Evolutionary conservation across 2,113 vertebrate genomes (phyloP), one percentile per base, ranked within the genome.

Genomic region (Kryptolebias marmoratus): DNA sequence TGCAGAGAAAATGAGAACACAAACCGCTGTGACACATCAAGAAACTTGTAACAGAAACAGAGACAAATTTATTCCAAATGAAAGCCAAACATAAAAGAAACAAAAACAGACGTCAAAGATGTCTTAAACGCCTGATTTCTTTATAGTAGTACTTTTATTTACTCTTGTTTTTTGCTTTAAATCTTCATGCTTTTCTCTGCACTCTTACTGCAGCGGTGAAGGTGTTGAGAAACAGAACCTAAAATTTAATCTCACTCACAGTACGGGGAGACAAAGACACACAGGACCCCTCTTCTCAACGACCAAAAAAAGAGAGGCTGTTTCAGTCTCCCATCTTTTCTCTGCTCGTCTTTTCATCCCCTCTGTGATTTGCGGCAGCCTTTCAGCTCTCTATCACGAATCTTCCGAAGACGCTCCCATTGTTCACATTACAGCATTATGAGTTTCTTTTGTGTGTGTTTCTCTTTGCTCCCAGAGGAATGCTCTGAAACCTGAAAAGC

Each of bases 401-500:
- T 88, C 75, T 77, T 78, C 55, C 48, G 44, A 81, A 68, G 64
- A 77, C 75, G 36, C 67, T 70, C 44, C 78, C 68, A 85, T 90
- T 88, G 87, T 90, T 67, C 64, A 52, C 60, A 68, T 73, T 75
- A 67, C 44, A 64, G 84, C 78, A 78, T 75, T 86, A 79, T 75
- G 84, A 86, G 73, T 71, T 83, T 54, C 77, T 79, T 93, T 91
- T 88, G 84, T 90, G 78, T 70, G 72, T 45, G 67, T 59, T 32
- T 80, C 64, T 73, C 36, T 69, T 66, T 80, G 53, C 76, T 73
- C 80, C 79, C 83, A 68, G 70, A 79, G 67, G 87, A 71, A 66
- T 52, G 71, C 63, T 18, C 64, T 84, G 82, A 84, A 84, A 77
- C 79, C 60, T 50, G 83, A 86, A 77, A 83, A 87, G 81, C 77